These are phyloP conservation scores for Spodoptera littoralis DNA, from an alignment of 2,888 invertebrate genomes.

Conservation along the genomic window DNA sequence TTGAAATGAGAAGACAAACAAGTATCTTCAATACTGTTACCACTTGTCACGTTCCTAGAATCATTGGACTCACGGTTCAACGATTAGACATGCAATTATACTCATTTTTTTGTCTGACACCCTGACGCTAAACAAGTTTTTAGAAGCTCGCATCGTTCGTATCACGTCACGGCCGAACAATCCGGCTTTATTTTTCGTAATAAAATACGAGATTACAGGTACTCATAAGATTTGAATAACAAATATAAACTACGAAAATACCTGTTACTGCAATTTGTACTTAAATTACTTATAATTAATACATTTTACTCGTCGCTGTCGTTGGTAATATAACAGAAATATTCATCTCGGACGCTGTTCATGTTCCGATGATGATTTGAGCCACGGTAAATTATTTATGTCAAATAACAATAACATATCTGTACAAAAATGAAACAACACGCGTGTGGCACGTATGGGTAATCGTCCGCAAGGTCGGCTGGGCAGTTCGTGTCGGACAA, in stretches of 20 bases:
- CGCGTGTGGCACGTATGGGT: constrained; percentile 27
- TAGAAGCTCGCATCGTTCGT: constrained; percentile 39
- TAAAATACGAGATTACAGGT: constrained; percentile 14
- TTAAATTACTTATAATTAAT: constrained; percentile 1
- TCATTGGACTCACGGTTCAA: constrained; percentile 47
- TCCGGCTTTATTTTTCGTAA: constrained; percentile 40
- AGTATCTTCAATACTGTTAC: constrained; percentile 10
- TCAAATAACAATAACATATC: constrained; percentile 21
- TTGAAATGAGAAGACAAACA: no score
- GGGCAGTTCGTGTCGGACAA: constrained; percentile 7
- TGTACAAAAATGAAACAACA: constrained; percentile 30
- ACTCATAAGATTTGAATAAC: constrained; percentile 18
- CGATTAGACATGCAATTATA: constrained; percentile 65
- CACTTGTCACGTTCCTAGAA: constrained; percentile 44
- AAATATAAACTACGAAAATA: constrained; percentile 3
- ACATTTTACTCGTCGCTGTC: not conserved
- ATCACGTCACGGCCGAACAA: constrained; percentile 49
- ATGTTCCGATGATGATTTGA: constrained; percentile 9
- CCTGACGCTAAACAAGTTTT: constrained; percentile 61
- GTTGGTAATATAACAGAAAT: constrained; percentile 1
- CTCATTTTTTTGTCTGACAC: constrained; percentile 58
- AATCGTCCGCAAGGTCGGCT: constrained; percentile 44
- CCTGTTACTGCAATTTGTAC: constrained; percentile 11
- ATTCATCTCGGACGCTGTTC: not conserved
- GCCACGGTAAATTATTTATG: constrained; percentile 8